Base-by-base conservation (phyloP, 2,113 vertebrate genomes). In the Piaya cayana region DNA sequence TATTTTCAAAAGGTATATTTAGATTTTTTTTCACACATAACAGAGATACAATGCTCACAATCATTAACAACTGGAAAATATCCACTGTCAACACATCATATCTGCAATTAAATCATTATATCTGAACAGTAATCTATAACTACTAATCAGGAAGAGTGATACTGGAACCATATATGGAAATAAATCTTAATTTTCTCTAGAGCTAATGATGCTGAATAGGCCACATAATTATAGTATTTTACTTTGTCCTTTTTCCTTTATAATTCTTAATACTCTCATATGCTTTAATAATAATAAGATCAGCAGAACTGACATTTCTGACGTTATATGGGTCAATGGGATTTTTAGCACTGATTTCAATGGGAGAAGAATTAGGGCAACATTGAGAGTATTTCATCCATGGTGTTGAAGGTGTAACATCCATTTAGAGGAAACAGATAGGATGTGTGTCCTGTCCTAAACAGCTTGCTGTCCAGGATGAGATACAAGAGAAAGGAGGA, bases 71-170 rank as follows among this genome's bases (percentile, higher is more conserved):
- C 52, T 85, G 60, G 74, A 96, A 96, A 96, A 96, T 42, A 91
- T 30, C 59, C 49, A 63, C 83, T 74, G 71, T 84, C 47, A 80
- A 49, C 37, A 76, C 85, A 55, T 55, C 77, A 62, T 87, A 92
- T 74, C 42, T 93, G 52, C 70, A 96, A 82, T 92, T 95, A 96
- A 95, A 96, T 64, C 78, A 94, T 90, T 94, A 92, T 53, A 82
- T 78, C 75, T 50, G 84, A 96, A 93, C 79, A 94, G 70, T 39
- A 80, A 82, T 65, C 71, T 86, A 8, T 87, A 97, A 93, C 91
- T 80, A 79, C 75, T 92, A 89, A 83, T 93, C 72, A 96, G 70
- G 70, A 96, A 76, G 67, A 90, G 18, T 58, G 30, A 93, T 85
- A 93, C 25, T 79, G n/a, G 63, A 82, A 78, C 56, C 56, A 86